These are phyloP conservation scores for Pheosia gnoma DNA, from an alignment of 2,888 invertebrate genomes.

Conservation along the genomic window DNA sequence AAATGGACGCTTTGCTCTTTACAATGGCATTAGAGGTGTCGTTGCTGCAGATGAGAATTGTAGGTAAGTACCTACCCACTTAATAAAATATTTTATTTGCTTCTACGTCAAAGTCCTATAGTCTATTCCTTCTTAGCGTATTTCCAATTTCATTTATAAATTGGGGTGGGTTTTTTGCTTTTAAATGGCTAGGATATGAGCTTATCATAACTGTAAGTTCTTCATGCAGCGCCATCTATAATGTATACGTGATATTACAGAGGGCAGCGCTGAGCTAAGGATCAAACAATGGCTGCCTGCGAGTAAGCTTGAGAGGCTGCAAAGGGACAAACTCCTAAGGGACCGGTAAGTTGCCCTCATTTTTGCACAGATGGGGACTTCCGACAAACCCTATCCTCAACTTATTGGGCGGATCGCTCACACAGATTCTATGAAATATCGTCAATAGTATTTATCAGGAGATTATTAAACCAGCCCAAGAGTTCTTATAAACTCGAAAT, in stretches of 20 bases:
- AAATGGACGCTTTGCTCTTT: constrained; percentile 69
- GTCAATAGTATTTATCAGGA: too few relatives aligned
- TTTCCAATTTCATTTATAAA: too few relatives aligned
- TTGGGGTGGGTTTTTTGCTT: too few relatives aligned
- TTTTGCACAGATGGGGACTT: constrained; percentile 52
- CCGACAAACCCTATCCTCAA: too few relatives aligned
- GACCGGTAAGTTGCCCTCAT: constrained; percentile 59
- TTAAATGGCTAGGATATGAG: too few relatives aligned
- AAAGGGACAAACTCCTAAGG: constrained; percentile 55
- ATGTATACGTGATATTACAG: constrained; percentile 43
- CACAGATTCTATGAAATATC: too few relatives aligned
- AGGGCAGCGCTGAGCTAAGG: constrained; percentile 58
- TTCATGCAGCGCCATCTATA: constrained; percentile 50
- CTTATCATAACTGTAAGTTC: too few relatives aligned
- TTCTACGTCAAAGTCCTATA: too few relatives aligned
- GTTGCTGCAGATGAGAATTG: constrained; percentile 65
- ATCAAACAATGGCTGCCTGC: constrained; percentile 37
- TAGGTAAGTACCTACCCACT: constrained; percentile 51
- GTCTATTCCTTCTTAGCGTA: too few relatives aligned
- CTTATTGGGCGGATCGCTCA: too few relatives aligned
- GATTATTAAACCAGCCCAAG: too few relatives aligned
- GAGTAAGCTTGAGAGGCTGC: constrained; percentile 48
- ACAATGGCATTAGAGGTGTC: constrained; percentile 68
- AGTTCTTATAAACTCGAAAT: too few relatives aligned
- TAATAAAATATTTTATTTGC: background rate